Conservation (phyloP, 2,888 invertebrate genomes). For the Epinotia nisella region DNA sequence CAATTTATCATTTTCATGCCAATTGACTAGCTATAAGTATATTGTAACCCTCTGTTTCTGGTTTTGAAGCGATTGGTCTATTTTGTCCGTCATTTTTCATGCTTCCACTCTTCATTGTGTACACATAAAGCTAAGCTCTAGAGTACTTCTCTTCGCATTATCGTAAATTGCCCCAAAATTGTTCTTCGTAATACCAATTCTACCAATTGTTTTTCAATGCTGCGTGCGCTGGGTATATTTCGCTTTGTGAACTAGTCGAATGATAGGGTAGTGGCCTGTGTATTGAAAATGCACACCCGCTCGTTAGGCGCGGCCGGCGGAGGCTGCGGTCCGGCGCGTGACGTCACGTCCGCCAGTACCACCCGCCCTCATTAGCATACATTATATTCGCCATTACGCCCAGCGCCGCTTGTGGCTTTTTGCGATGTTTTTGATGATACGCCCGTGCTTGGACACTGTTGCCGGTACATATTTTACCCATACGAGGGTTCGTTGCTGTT, state of each 20-base stretch:
- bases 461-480: constrained; percentile 54
- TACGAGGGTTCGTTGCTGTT: constrained; percentile 14
- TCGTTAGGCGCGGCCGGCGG: constrained; percentile 73
- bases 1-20: no score
- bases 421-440: constrained; percentile 74
- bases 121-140: neutral
- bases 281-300: constrained; percentile 79
- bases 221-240: constrained; percentile 30
- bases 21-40: no score
- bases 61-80: no score
- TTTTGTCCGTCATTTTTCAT: no score
- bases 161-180: constrained; percentile 11
- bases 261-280: constrained; percentile 57
- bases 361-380: constrained; percentile 82
- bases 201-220: constrained; percentile 32
- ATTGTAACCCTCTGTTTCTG: no score
- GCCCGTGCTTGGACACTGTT: constrained; percentile 57
- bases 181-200: constrained; percentile 36
- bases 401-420: constrained; percentile 72
- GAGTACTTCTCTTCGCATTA: constrained; percentile 48
- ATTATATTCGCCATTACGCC: constrained; percentile 81
- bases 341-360: constrained; percentile 76
- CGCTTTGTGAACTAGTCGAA: constrained; percentile 44
- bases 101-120: no score
- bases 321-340: constrained; percentile 80